Evolutionary conservation across 2,888 invertebrate species (phyloP).

Genomic region (Sarcophaga subvicina): DNA sequence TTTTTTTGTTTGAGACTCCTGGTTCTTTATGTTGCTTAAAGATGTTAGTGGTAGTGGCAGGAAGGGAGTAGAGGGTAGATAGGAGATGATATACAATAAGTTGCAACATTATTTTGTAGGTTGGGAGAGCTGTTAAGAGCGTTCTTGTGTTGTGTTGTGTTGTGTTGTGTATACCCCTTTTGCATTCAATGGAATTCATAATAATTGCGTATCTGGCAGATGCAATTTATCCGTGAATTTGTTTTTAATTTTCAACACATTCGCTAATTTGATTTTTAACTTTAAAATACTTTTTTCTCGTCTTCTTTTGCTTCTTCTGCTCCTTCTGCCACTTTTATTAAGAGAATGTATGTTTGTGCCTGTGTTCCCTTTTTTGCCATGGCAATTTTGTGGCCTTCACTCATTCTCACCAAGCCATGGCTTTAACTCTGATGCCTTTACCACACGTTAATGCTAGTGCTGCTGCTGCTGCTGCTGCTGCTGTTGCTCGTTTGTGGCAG

Average conservation of each 20-base stretch:
- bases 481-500: conserved; percentile 55
- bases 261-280: conserved; percentile 82
- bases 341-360: neutral
- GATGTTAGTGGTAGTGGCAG: too few species aligned
- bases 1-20: conserved; percentile 27
- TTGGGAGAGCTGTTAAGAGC: neutral
- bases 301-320: neutral
- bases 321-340: conserved; percentile 58
- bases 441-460: conserved; percentile 33
- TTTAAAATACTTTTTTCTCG: conserved; percentile 50
- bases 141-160: conserved; percentile 39
- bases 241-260: conserved; percentile 82
- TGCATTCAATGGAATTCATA: conserved; percentile 74
- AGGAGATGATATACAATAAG: too few species aligned
- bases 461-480: conserved; percentile 60
- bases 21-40: conserved; percentile 32
- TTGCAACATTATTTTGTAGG: neutral
- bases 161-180: conserved; percentile 56
- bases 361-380: conserved; percentile 54
- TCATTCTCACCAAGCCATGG: conserved; percentile 46
- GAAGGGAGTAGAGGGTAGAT: too few species aligned
- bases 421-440: conserved; percentile 8
- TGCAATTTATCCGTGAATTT: conserved; percentile 82
- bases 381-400: conserved; percentile 63
- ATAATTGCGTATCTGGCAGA: conserved; percentile 80